Conservation (phyloP, 2,888 invertebrate genomes). For the Digitonthophagus gazella region DNA sequence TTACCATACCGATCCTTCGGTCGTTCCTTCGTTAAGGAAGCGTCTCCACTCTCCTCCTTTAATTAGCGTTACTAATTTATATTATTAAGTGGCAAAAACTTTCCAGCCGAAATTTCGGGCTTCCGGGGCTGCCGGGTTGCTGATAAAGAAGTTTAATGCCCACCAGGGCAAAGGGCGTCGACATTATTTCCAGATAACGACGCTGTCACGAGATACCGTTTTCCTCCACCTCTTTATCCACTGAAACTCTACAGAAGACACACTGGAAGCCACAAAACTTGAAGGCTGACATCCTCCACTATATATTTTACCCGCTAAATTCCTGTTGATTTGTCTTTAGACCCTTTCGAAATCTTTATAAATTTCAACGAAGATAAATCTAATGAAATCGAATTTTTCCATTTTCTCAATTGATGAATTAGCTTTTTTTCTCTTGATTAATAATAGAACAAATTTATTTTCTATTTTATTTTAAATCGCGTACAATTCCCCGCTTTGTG, state of each 20-base stretch:
- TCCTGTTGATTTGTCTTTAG: too few relatives aligned
- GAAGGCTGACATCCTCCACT: background rate
- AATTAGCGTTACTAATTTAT: constrained; percentile 18
- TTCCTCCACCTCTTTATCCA: background rate
- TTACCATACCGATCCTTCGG: background rate
- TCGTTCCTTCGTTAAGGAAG: background rate
- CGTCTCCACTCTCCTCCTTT: background rate
- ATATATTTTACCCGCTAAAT: background rate
- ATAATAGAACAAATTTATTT: too few relatives aligned
- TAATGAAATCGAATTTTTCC: too few relatives aligned
- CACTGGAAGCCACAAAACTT: too few relatives aligned
- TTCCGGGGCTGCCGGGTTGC: background rate
- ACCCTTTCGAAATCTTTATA: background rate
- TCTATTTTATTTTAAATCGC: too few relatives aligned
- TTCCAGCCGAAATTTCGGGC: constrained; percentile 10
- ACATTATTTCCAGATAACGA: constrained; percentile 21
- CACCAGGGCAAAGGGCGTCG: constrained; percentile 27
- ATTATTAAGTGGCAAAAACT: constrained; percentile 32
- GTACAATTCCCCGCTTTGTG: too few relatives aligned
- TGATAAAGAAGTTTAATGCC: constrained; percentile 34
- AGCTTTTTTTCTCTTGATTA: too few relatives aligned
- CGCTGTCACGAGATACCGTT: background rate
- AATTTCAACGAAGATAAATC: too few relatives aligned
- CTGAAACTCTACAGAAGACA: background rate
- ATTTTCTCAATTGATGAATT: too few relatives aligned